Base-by-base conservation (phyloP, 2,797 vertebrate genomes). In the Tokudaia muenninki region DNA sequence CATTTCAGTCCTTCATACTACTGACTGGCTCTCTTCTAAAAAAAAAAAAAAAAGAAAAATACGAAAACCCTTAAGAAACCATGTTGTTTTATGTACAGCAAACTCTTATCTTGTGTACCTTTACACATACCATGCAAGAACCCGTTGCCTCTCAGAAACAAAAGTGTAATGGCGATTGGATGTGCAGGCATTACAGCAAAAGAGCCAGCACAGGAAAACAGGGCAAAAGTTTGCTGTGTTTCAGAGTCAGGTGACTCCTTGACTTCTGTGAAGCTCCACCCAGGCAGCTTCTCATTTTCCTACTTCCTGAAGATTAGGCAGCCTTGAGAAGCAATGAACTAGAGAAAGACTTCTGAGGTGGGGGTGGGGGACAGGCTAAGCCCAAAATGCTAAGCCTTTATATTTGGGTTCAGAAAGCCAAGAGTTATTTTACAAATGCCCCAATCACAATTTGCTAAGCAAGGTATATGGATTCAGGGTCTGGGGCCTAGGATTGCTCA, bases 81-180 rank as follows among this genome's bases (percentile, higher is more conserved):
- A 22, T 21, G 9, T 29, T 77, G 8, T 2, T 34, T 1, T 26
- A 55, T 1, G 1, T 0, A n/a, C 37, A 59, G 37, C 22, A n/a
- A 34, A 2, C 50, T 5, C 37, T 21, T 44, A 0, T n/a, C 31
- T 86, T 83, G 55, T 41, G 34, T 1, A 24, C 44, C 37, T 81
- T 17, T 55, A 0, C 26, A 7, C 13, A 6, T 4, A 37, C 0
- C 10, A 11, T 31, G 16, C 29, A 52, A 65, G 55, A 26, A 10
- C 13, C 6, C 14, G 74, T 41, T 57, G 86, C 37, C 65, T 89
- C 79, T 81, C 57, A 57, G 83, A 81, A 91, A 80, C 21, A 80
- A 47, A 44, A 81, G 63, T 59, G 6, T 29, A 31, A 50, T 4
- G 24, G 34, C 10, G 17, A 22, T 22, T n/a, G 12, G 34, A 22